Evolutionary conservation across 2,113 vertebrate species (phyloP).

Genomic region (Petaurus breviceps): DNA sequence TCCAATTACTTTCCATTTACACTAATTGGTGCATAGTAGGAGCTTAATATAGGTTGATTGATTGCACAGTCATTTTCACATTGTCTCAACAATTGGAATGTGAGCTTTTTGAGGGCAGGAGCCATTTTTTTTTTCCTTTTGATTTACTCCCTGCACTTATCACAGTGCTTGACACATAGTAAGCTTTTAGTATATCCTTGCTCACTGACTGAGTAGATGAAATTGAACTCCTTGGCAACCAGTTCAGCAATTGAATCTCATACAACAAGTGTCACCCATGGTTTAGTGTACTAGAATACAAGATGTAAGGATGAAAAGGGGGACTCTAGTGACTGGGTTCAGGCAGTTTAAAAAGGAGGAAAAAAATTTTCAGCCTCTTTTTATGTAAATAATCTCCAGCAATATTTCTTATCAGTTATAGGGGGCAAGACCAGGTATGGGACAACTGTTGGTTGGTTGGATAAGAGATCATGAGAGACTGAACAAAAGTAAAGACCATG

Average conservation of each 20-base stretch:
- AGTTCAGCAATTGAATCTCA: neutral
- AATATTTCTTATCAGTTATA: neutral
- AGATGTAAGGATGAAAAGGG: neutral
- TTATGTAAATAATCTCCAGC: neutral
- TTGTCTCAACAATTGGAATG: neutral
- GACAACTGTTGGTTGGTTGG: neutral
- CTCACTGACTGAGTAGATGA: neutral
- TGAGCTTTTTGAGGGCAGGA: neutral
- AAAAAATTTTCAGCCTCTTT: neutral
- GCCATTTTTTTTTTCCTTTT: neutral
- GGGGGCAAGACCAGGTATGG: neutral
- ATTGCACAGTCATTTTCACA: too few species aligned
- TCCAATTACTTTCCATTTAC: neutral
- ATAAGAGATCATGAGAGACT: neutral
- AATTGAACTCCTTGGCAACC: neutral
- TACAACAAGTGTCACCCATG: neutral
- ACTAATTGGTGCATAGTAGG: neutral
- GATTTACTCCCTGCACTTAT: neutral
- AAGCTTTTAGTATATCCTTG: neutral
- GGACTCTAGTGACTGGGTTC: neutral
- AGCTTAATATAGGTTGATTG: neutral
- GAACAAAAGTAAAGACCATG: neutral
- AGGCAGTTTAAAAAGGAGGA: neutral
- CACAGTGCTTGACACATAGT: neutral
- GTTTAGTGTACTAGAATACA: neutral